Evolutionary conservation across 2,113 vertebrate genomes (phyloP).

Genomic region (Petrocephalus zakoni): DNA sequence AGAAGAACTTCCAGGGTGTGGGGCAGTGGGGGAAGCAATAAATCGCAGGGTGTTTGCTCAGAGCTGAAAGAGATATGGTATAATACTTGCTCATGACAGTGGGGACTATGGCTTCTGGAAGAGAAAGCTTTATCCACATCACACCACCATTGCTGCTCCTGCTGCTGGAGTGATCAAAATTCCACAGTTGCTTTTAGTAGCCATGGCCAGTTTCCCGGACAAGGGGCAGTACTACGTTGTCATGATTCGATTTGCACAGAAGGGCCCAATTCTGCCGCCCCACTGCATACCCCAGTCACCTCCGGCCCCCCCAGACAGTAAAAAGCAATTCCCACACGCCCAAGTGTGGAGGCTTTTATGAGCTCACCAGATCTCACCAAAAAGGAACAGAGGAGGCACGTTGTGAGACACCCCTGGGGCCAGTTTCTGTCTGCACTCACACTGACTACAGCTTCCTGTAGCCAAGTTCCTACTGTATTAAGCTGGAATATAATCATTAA

Average conservation of each 20-base stretch:
- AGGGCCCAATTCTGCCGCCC: background rate
- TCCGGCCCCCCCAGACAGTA: background rate
- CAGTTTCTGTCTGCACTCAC: constrained; percentile 14
- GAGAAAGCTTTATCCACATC: background rate
- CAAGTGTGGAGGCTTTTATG: constrained; percentile 10
- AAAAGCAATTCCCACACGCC: background rate
- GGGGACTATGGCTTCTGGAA: background rate
- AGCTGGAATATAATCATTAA: background rate
- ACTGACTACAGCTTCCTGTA: background rate
- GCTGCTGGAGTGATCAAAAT: constrained; percentile 15
- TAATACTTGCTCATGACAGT: constrained; percentile 5
- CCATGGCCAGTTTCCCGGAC: background rate
- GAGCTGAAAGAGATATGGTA: background rate
- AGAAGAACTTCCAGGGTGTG: background rate
- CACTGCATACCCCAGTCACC: background rate
- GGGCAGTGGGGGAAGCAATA: background rate
- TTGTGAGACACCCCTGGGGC: background rate
- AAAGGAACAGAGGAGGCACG: background rate
- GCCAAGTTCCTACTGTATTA: background rate
- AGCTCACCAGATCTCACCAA: constrained; percentile 13
- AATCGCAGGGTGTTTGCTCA: background rate
- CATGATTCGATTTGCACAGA: background rate
- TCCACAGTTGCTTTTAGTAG: constrained; percentile 4
- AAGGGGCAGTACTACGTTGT: background rate
- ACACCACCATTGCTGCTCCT: background rate